Conservation (phyloP, 2,113 vertebrate species). For the Cepphus grylle region DNA sequence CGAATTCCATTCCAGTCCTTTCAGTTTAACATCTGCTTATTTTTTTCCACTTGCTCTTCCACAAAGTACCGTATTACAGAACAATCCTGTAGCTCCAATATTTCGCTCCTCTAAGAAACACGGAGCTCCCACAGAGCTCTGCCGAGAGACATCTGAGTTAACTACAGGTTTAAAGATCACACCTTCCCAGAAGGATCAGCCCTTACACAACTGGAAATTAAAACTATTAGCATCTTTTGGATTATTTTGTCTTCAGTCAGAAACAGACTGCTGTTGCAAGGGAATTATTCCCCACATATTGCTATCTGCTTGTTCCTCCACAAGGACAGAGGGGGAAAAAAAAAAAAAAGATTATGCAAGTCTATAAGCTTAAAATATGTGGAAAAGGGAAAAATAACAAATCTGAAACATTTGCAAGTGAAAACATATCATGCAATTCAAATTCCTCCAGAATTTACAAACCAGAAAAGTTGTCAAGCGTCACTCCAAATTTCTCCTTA, state of each 20-base stretch:
- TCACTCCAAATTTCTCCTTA: background rate
- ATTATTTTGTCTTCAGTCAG: background rate
- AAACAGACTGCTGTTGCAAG: background rate
- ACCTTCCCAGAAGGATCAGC: background rate
- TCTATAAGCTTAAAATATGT: background rate
- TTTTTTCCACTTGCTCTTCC: background rate
- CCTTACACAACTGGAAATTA: background rate
- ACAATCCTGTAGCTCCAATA: background rate
- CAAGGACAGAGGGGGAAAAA: background rate
- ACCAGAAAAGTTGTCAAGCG: background rate
- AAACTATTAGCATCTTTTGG: background rate
- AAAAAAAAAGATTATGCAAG: background rate
- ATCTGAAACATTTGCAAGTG: constrained; percentile 36
- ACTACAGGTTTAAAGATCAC: background rate
- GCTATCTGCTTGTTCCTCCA: background rate
- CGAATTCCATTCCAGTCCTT: background rate
- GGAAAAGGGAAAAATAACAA: background rate
- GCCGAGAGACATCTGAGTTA: background rate
- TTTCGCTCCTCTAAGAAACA: background rate
- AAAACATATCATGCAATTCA: constrained; percentile 30
- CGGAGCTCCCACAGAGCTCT: background rate
- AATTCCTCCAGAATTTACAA: constrained; percentile 12
- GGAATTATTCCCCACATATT: background rate
- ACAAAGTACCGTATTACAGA: background rate
- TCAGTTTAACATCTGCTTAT: background rate